These are phyloP conservation scores for Hydrochoerus hydrochaeris DNA, from an alignment of 2,113 vertebrate genomes.

Conservation along the genomic window DNA sequence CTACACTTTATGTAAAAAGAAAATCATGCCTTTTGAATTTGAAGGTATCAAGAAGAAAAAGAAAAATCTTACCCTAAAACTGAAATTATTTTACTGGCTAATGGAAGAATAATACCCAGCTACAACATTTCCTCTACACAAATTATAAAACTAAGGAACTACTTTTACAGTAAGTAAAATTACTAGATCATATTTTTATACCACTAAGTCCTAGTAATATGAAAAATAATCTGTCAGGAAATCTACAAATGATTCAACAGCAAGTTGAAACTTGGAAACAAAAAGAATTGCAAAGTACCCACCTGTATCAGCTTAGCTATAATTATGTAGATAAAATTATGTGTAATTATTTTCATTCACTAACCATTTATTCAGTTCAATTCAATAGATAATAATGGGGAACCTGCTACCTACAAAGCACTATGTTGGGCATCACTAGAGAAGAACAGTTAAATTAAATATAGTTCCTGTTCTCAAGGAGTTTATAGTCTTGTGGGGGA, in stretches of 20 bases:
- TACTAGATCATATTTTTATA: constrained; percentile 63
- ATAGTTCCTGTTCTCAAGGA: background rate
- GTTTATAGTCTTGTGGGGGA: background rate
- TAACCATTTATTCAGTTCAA: constrained; percentile 61
- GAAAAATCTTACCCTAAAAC: constrained; percentile 2
- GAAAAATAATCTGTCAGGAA: constrained; percentile 73
- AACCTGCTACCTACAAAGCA: background rate
- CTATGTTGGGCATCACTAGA: background rate
- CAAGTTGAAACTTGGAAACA: constrained; percentile 74
- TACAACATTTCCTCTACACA: constrained; percentile 18
- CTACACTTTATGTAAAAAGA: background rate
- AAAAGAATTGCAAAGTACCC: constrained; percentile 43
- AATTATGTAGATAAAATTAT: constrained; percentile 73
- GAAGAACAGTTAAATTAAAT: background rate
- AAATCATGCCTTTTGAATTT: constrained; percentile 27
- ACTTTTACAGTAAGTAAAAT: constrained; percentile 68
- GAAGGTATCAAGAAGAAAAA: constrained; percentile 47
- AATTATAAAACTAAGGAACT: constrained; percentile 59
- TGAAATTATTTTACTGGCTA: constrained; percentile 33
- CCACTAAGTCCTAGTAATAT: constrained; percentile 66
- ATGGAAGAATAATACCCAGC: constrained; percentile 16
- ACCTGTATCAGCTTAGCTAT: constrained; percentile 76
- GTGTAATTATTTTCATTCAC: constrained; percentile 57
- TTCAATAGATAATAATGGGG: constrained; percentile 12
- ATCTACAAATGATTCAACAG: constrained; percentile 76